Base-by-base conservation (phyloP, 2,113 vertebrate genomes). In the Eudyptes chrysolophus region DNA sequence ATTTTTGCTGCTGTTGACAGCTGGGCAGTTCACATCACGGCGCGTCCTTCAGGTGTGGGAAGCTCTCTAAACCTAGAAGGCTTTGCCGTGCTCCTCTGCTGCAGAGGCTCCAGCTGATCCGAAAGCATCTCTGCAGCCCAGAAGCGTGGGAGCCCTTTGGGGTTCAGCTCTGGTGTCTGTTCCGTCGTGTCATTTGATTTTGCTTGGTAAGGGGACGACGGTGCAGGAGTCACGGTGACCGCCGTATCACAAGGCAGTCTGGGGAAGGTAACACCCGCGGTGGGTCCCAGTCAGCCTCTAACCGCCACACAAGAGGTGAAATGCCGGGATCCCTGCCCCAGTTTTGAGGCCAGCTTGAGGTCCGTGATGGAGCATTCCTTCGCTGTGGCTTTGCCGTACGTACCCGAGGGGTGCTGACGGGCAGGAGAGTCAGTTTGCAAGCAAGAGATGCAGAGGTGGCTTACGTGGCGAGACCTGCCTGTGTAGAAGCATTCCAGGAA, bases 161-260 rank as follows among this genome's bases (percentile, higher is more conserved):
- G 32, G 32, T 36, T 51, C 36, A 13, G 52, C 84, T 49, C n/a
- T 20, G 44, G 52, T 5, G 30, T 13, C 72, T 30, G 9, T 11
- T 44, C 64, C 36, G 15, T 27, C 5, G 0, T 2, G 26, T 8
- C 25, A 1, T 30, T 68, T 30, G 42, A 42, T 13, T 4, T 51
- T 29, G 44, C 30, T n/a, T 10, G 54, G 13, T 51, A 30, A 77
- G 21, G n/a, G 72, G 52, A 49, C 25, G 42, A 11, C 21, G 54
- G 11, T 5, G 4, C 14, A 6, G 83, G 3, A 13, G 70, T 2
- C 32, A 5, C 8, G 6, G 57, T 5, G 46, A n/a, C 10, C 12
- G 1, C 51, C 29, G 1, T 14, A 2, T 26, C 42, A 20, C 16
- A 13, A 16, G 54, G 61, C 24, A 5, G 30, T 10, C 18, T 8